Conservation (phyloP, 2,113 vertebrate species). For the Poecile atricapillus region DNA sequence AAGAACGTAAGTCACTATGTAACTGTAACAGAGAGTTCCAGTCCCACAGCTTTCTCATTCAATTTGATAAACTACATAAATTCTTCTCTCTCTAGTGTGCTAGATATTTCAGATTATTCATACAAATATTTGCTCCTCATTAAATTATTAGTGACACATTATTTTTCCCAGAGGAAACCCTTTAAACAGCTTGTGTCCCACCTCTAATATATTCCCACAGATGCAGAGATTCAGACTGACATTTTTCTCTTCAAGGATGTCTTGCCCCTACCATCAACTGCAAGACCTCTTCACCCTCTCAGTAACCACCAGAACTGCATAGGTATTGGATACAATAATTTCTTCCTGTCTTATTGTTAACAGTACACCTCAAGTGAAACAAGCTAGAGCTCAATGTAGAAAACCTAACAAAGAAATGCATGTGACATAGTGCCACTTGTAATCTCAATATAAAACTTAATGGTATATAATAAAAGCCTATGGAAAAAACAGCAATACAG, state of each 20-base stretch:
- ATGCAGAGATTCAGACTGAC: not conserved
- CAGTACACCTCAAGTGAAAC: not conserved
- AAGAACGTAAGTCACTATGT: not conserved
- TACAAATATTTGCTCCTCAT: not conserved
- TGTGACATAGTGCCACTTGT: not conserved
- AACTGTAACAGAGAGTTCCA: not conserved
- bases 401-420: not conserved
- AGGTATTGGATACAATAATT: not conserved
- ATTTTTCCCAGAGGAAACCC: not conserved
- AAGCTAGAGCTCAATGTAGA: not conserved
- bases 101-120: not conserved
- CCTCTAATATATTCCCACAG: not conserved
- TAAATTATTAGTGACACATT: not conserved
- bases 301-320: not conserved
- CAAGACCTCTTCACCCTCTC: not conserved
- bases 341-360: not conserved
- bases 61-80: not conserved
- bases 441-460: not conserved
- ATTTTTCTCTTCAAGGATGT: not conserved
- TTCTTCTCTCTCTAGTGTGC: not conserved
- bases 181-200: not conserved
- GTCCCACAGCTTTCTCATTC: not conserved
- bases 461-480: not conserved
- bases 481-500: not conserved
- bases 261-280: not conserved